These are phyloP conservation scores for Plagodis dolabraria DNA, from an alignment of 2,888 invertebrate genomes.

Conservation along the genomic window DNA sequence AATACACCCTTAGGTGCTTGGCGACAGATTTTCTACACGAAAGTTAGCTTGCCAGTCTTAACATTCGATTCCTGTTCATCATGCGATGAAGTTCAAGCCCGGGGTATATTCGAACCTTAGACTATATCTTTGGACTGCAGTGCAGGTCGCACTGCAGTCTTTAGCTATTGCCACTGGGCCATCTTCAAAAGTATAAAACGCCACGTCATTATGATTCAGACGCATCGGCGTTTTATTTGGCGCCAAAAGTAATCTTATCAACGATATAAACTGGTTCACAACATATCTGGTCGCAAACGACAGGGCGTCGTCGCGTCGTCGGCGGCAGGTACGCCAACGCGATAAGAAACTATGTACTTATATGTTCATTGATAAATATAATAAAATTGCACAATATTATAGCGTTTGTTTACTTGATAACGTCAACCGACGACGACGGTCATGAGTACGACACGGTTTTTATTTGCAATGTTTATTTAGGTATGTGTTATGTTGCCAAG, in stretches of 20 bases:
- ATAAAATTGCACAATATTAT: constrained; percentile 46
- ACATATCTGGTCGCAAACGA: constrained; percentile 47
- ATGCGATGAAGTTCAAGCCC: not conserved
- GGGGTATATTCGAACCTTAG: not conserved
- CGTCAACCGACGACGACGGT: constrained; percentile 8
- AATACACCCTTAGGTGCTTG: too few species aligned
- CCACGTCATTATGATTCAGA: constrained; percentile 12
- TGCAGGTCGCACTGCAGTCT: too few species aligned
- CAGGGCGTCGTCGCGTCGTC: constrained; percentile 39
- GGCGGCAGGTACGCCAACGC: constrained; percentile 45
- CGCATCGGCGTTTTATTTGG: constrained; percentile 40
- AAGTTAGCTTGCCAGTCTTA: not conserved
- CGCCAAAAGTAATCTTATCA: constrained; percentile 71
- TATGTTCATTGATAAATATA: constrained; percentile 55
- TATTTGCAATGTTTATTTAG: not conserved
- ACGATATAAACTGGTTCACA: constrained; percentile 64
- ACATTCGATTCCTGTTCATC: not conserved
- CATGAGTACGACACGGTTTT: constrained; percentile 14
- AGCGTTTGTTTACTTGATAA: constrained; percentile 56
- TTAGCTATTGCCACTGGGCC: not conserved
- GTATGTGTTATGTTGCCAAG: not conserved
- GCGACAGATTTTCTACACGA: too few species aligned
- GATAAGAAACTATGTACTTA: constrained; percentile 51
- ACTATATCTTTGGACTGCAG: too few species aligned
- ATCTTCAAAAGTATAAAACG: constrained; percentile 5